Conservation (phyloP, 2,113 vertebrate genomes). For the Glaucidium brasilianum region DNA sequence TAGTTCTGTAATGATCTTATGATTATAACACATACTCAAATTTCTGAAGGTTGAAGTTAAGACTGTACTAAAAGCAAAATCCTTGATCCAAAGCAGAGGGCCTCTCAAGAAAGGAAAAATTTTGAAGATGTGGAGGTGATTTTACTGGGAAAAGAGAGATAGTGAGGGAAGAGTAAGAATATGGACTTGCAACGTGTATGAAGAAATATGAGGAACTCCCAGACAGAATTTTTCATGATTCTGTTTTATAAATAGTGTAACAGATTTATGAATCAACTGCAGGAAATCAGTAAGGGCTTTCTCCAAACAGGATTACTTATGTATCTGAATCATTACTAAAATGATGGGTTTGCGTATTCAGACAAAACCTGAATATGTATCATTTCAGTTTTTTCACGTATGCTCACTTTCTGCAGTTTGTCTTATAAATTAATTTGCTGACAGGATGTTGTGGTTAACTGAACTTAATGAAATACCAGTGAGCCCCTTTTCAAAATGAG, state of each 20-base stretch:
- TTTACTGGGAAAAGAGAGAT: neutral
- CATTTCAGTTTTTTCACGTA: neutral
- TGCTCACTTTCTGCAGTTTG: slow-evolving; percentile 5
- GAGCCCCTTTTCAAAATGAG: slow-evolving; percentile 10
- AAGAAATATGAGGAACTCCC: neutral
- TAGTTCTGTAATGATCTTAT: neutral
- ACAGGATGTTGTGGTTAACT: slow-evolving; percentile 30
- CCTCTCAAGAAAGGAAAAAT: neutral
- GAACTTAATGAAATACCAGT: slow-evolving; percentile 29
- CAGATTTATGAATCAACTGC: slow-evolving; percentile 10
- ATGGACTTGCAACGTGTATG: neutral
- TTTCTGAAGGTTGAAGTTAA: neutral
- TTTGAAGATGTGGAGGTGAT: neutral
- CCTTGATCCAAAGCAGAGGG: neutral
- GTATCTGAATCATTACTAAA: slow-evolving; percentile 26
- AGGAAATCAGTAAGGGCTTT: slow-evolving; percentile 19
- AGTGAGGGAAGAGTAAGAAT: neutral
- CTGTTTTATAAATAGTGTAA: neutral
- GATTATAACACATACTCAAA: neutral
- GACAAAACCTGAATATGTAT: slow-evolving; percentile 41
- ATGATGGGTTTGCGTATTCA: neutral
- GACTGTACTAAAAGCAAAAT: neutral
- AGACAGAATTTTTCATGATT: neutral
- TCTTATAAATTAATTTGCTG: slow-evolving; percentile 38
- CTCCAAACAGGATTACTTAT: neutral